These are phyloP conservation scores for Ranitomeya variabilis DNA, from an alignment of 2,113 vertebrate species.

Conservation along the genomic window DNA sequence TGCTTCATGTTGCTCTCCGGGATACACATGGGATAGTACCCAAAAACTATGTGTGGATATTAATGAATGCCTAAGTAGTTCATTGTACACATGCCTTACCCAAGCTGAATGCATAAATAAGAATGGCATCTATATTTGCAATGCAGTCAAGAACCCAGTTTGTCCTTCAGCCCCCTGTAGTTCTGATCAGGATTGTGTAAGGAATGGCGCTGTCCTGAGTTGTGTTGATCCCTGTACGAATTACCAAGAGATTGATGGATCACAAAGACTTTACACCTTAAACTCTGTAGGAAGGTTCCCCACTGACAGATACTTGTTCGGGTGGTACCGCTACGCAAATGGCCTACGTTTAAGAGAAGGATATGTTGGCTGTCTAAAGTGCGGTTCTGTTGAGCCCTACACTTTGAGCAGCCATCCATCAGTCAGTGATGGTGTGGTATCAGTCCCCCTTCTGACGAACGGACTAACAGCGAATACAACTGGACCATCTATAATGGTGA, in stretches of 20 bases:
- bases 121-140: conserved; percentile 35
- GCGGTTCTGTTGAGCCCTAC: conserved; percentile 31
- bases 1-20: conserved; percentile 13
- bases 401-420: background rate
- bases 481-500: conserved; percentile 30
- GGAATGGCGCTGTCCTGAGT: background rate
- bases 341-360: conserved; percentile 6
- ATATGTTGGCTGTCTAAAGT: conserved; percentile 30
- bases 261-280: conserved; percentile 6
- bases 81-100: background rate
- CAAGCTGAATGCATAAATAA: background rate
- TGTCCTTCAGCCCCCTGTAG: background rate
- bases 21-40: conserved; percentile 3
- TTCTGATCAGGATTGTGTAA: background rate
- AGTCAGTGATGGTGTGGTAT: background rate
- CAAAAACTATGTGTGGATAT: conserved; percentile 12
- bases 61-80: background rate
- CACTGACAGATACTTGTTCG: conserved; percentile 26
- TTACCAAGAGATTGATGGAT: conserved; percentile 29
- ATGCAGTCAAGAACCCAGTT: background rate
- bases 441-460: background rate
- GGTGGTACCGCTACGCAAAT: conserved; percentile 35
- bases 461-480: background rate
- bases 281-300: conserved; percentile 24
- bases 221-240: conserved; percentile 24